phyloP scores from a whole-genome alignment of 2,888 invertebrate species.

The Drosophila mimetica region DNA sequence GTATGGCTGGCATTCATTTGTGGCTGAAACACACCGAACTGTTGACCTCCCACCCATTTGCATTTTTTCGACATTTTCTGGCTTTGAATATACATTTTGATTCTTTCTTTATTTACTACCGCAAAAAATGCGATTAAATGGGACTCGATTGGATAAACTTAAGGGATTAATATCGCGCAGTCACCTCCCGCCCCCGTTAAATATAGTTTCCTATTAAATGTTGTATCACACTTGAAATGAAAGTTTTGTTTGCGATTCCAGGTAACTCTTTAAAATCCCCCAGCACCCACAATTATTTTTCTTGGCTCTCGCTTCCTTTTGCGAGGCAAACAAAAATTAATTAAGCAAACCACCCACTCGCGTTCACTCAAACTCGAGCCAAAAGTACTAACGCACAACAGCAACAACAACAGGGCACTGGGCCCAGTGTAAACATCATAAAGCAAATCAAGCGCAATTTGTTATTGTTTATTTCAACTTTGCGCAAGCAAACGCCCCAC shows the following conservation, averaged over 20 bases:
- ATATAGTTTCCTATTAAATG: no score
- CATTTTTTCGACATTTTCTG: constrained; percentile 7
- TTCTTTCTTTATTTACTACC: no score
- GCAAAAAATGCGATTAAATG: no score
- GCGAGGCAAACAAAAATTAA: constrained; percentile 47
- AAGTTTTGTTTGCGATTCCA: constrained; percentile 30
- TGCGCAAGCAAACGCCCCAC: constrained; percentile 60
- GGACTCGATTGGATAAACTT: no score
- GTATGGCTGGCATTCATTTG: constrained; percentile 4
- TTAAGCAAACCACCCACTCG: constrained; percentile 25
- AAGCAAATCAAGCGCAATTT: constrained; percentile 79
- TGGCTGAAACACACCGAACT: not conserved
- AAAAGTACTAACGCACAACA: constrained; percentile 1
- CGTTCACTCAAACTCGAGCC: not conserved
- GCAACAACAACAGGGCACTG: constrained; percentile 27
- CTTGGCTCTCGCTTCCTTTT: constrained; percentile 11
- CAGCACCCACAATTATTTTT: constrained; percentile 44
- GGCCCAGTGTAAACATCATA: constrained; percentile 71
- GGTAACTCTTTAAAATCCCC: constrained; percentile 39
- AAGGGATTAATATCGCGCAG: no score
- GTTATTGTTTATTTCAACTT: constrained; percentile 78
- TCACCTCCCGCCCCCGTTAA: no score
- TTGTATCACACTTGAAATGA: not conserved
- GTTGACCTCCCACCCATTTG: constrained; percentile 18
- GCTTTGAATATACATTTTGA: no score